A percentile compares a stretch with the other conserved stretches of the same genome.
phyloP scores from a whole-genome alignment of 2,888 invertebrate genomes.

The Geotrupes spiniger region DNA sequence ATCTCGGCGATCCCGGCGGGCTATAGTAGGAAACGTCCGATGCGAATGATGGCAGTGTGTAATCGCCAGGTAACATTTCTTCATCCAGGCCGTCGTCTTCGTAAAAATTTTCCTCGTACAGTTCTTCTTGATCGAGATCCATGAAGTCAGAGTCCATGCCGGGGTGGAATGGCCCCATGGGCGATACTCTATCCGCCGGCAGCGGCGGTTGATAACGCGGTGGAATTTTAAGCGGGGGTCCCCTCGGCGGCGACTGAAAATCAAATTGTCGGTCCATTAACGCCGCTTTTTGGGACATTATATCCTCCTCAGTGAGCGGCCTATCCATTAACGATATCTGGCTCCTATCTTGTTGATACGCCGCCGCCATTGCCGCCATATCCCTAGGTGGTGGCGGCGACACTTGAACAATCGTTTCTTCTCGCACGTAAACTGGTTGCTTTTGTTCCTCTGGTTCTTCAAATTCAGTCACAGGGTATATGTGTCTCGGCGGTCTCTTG shows the following conservation, averaged over 20 bases:
- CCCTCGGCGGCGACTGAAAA: background rate
- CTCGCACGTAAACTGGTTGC: background rate
- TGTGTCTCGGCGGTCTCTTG: background rate
- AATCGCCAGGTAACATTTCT: too few relatives aligned
- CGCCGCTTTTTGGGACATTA: background rate
- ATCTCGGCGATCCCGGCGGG: too few relatives aligned
- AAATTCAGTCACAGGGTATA: constrained; percentile 4
- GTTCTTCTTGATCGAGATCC: too few relatives aligned
- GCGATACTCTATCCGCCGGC: too few relatives aligned
- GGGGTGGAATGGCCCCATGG: too few relatives aligned
- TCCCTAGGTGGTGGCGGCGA: background rate
- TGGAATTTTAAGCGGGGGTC: background rate
- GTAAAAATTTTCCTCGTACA: too few relatives aligned
- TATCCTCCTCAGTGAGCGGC: background rate
- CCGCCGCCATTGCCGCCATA: background rate
- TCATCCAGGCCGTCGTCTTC: too few relatives aligned
- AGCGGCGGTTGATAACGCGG: too few relatives aligned
- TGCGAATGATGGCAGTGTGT: background rate
- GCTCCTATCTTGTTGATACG: background rate
- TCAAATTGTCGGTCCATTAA: background rate
- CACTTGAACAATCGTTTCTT: constrained; percentile 3
- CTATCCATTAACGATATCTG: background rate
- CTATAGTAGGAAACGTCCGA: too few relatives aligned
- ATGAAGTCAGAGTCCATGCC: too few relatives aligned
- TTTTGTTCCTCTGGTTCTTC: background rate